Percentiles rank a stretch among this genome's conserved stretches.
Evolutionary conservation across 2,797 vertebrate species (phyloP).

Genomic region (Delichon dasypus): DNA sequence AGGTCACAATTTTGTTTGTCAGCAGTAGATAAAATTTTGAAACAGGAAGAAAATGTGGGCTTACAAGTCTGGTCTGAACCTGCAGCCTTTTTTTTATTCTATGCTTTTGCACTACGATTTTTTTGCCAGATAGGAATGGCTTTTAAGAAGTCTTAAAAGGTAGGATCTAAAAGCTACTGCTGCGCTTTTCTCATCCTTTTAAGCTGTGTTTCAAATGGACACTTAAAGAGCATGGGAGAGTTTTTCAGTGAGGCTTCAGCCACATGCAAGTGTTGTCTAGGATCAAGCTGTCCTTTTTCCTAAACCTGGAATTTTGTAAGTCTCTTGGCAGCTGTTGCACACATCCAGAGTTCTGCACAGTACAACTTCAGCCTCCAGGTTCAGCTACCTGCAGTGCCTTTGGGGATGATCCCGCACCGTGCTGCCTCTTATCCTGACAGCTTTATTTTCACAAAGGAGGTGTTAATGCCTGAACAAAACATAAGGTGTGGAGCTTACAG

Average conservation of each 20-base stretch:
- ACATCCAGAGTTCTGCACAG: neutral
- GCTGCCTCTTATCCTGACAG: conserved; percentile 18
- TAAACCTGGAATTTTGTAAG: neutral
- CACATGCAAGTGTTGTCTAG: neutral
- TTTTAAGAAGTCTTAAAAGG: neutral
- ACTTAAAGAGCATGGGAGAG: neutral
- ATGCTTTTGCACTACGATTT: neutral
- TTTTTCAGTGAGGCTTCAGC: neutral
- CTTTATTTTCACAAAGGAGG: conserved; percentile 6
- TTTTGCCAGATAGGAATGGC: neutral
- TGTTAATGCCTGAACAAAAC: conserved; percentile 13
- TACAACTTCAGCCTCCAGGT: neutral
- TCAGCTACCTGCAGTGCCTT: neutral
- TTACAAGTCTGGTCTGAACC: neutral
- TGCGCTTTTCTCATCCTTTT: neutral
- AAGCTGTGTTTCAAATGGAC: neutral
- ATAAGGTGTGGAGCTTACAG: neutral
- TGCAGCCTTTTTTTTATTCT: neutral
- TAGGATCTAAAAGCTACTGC: neutral
- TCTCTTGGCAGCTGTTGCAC: neutral
- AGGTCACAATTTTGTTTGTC: neutral
- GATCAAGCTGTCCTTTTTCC: neutral
- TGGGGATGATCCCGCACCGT: neutral
- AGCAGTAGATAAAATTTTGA: neutral
- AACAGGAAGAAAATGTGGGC: neutral